These are phyloP conservation scores for Capromys pilorides DNA, from an alignment of 2,797 vertebrate species.

Conservation along the genomic window DNA sequence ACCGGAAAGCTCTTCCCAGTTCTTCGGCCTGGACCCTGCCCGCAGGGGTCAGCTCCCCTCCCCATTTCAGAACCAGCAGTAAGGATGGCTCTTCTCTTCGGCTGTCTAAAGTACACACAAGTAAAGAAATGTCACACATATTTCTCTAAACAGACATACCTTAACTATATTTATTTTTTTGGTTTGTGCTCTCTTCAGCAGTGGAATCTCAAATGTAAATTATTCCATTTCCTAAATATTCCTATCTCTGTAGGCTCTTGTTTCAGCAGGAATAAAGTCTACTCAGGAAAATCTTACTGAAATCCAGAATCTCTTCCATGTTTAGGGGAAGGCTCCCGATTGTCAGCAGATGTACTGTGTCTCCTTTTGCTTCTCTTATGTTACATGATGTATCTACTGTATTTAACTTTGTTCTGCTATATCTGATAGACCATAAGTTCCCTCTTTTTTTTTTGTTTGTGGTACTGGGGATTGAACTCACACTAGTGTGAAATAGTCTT, in stretches of 20 bases:
- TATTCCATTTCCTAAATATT: not conserved
- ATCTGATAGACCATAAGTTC: not conserved
- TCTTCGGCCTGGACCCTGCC: conserved; percentile 94
- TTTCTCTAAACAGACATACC: not conserved
- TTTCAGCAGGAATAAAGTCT: not conserved
- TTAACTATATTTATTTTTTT: not conserved
- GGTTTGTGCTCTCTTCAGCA: not conserved
- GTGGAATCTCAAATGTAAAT: not conserved
- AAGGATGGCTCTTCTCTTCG: conserved; percentile 91
- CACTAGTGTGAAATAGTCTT: no score
- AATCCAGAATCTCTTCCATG: conserved; percentile 13
- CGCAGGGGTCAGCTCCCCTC: conserved; percentile 93
- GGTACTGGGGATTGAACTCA: no score
- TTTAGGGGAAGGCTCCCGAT: not conserved
- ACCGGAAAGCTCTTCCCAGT: conserved; percentile 92
- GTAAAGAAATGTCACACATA: conserved; percentile 4
- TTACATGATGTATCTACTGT: not conserved
- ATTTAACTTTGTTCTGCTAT: not conserved
- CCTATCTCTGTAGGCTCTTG: not conserved
- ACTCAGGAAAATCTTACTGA: not conserved
- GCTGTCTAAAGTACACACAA: conserved; percentile 85
- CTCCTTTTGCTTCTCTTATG: not conserved
- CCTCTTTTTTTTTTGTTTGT: no score
- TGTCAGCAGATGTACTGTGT: not conserved
- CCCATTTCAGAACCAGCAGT: conserved; percentile 93